Evolutionary conservation across 2,113 vertebrate species (phyloP).

Genomic region (Calcarius ornatus): DNA sequence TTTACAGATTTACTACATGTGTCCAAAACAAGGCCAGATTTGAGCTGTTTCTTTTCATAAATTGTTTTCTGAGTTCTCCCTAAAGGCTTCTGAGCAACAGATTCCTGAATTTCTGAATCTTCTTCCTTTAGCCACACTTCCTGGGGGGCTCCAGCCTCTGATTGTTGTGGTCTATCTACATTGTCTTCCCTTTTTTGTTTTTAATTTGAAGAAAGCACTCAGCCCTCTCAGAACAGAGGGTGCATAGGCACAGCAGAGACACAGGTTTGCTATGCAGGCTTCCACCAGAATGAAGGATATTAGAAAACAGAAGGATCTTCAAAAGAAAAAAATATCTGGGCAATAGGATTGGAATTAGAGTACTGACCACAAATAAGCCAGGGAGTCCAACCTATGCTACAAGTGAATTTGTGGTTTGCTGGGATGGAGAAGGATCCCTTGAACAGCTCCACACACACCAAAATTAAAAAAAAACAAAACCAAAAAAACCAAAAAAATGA

Average conservation of each 20-base stretch:
- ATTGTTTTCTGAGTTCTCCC: not conserved
- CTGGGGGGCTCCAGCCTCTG: not conserved
- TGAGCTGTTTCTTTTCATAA: not conserved
- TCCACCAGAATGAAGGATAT: not conserved
- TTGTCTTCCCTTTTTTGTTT: not conserved
- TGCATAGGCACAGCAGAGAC: conserved; percentile 34
- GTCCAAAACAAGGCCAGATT: not conserved
- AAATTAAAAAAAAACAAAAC: not conserved
- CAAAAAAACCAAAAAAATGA: not conserved
- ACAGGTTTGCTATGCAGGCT: conserved; percentile 16
- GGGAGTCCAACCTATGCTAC: not conserved
- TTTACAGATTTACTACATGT: conserved; percentile 28
- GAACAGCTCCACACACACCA: not conserved
- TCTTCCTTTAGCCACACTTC: not conserved
- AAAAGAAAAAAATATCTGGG: not conserved
- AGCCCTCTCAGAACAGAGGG: conserved; percentile 53
- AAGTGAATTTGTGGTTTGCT: not conserved
- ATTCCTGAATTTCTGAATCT: conserved; percentile 20
- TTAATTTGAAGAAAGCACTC: conserved; percentile 16
- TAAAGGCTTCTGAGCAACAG: conserved; percentile 31
- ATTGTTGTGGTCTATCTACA: not conserved
- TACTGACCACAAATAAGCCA: not conserved
- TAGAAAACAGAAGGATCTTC: not conserved
- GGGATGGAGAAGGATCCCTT: not conserved
- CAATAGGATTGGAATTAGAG: not conserved